phyloP scores from a whole-genome alignment of 1,140 invertebrate species.

The Lasaia peninsularis region DNA sequence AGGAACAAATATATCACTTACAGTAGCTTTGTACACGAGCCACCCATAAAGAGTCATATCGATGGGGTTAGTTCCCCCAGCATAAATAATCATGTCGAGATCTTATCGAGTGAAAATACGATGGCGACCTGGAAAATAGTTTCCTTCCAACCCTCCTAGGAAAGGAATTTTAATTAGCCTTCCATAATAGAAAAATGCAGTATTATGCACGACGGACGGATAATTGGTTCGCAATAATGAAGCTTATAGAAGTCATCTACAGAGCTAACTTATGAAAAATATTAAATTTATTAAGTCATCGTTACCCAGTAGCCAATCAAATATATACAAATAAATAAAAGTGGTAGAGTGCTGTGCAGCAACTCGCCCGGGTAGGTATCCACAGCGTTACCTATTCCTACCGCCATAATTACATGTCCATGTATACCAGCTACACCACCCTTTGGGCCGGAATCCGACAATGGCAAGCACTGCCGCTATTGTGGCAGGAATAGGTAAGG shows the following conservation, averaged over 20 bases:
- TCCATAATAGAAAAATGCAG: slow-evolving; percentile 43
- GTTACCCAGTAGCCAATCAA: too few relatives aligned
- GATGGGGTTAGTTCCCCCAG: slow-evolving; percentile 61
- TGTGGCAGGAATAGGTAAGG: too few relatives aligned
- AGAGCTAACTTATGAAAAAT: too few relatives aligned
- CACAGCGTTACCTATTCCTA: too few relatives aligned
- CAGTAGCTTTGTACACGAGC: slow-evolving; percentile 31
- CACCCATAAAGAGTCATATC: slow-evolving; percentile 58
- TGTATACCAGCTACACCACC: too few relatives aligned
- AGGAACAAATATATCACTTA: slow-evolving; percentile 13
- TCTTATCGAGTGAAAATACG: slow-evolving; percentile 68
- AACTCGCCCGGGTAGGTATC: too few relatives aligned
- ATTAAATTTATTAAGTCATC: too few relatives aligned
- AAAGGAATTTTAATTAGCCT: slow-evolving; percentile 63
- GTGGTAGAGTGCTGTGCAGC: too few relatives aligned
- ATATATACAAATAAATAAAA: too few relatives aligned
- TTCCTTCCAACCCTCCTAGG: slow-evolving; percentile 34
- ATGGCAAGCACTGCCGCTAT: too few relatives aligned
- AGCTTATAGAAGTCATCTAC: slow-evolving; percentile 2
- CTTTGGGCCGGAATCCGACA: too few relatives aligned
- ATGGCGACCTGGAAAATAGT: slow-evolving; percentile 57
- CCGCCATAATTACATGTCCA: too few relatives aligned
- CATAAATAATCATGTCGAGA: slow-evolving; percentile 73
- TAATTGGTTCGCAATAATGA: slow-evolving; percentile 19
- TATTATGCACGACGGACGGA: slow-evolving; percentile 12